A percentile compares a stretch with the other conserved stretches of the same genome.
Evolutionary conservation across 2,797 vertebrate genomes (phyloP).

Genomic region (Sibirionetta formosa): DNA sequence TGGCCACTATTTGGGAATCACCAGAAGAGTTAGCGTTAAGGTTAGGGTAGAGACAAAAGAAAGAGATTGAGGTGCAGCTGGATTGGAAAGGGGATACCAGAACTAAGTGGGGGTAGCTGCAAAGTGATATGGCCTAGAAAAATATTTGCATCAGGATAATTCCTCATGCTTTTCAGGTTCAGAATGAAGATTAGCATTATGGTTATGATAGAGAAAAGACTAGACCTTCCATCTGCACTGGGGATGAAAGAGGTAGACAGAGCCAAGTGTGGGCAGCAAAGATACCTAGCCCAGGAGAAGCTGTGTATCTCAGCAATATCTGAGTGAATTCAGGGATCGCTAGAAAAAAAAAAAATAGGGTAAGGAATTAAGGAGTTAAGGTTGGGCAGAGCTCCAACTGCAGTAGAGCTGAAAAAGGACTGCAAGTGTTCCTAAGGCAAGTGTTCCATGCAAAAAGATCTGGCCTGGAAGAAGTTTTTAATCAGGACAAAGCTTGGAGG

Average conservation of each 20-base stretch:
- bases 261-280: neutral
- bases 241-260: too few relatives aligned
- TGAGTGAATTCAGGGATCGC: neutral
- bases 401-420: neutral
- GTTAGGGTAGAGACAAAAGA: neutral
- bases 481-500: neutral
- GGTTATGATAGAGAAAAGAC: neutral
- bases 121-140: neutral
- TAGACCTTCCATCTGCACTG: too few relatives aligned
- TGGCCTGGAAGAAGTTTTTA: neutral
- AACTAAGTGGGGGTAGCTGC: neutral
- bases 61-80: neutral
- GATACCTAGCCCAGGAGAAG: neutral
- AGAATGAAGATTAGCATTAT: neutral
- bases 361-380: neutral
- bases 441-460: neutral
- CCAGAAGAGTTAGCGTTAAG: neutral
- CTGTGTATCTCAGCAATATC: neutral
- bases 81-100: neutral
- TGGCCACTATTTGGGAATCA: neutral
- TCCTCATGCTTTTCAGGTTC: neutral
- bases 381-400: neutral
- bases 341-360: neutral
- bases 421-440: neutral
- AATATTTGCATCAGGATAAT: neutral